A percentile compares a stretch with the other conserved stretches of the same genome.
Conservation (phyloP, 2,888 invertebrate species). For the Nymphalis urticae region DNA sequence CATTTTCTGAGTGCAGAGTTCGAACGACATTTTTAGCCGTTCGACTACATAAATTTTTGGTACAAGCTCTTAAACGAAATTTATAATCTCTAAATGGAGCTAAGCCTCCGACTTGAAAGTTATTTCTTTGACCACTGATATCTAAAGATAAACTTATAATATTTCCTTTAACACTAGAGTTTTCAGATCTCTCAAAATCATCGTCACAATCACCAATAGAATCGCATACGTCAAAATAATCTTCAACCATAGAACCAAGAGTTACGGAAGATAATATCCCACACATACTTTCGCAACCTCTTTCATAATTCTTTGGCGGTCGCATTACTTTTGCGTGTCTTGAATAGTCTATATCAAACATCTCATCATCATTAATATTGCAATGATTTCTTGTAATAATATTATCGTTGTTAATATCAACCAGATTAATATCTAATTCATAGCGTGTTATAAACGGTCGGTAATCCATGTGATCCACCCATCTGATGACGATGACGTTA, state of each 20-base stretch:
- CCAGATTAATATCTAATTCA: slow-evolving; percentile 61
- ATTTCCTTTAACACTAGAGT: slow-evolving; percentile 53
- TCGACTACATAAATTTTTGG: slow-evolving; percentile 57
- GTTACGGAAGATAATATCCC: slow-evolving; percentile 59
- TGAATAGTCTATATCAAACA: slow-evolving; percentile 53
- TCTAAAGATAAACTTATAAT: slow-evolving; percentile 56
- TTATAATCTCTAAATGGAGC: slow-evolving; percentile 71
- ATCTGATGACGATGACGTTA: slow-evolving; percentile 56
- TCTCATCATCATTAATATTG: slow-evolving; percentile 43
- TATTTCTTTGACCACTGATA: slow-evolving; percentile 49
- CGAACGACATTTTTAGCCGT: slow-evolving; percentile 60
- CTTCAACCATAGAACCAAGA: slow-evolving; percentile 59
- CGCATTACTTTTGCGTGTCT: slow-evolving; percentile 63
- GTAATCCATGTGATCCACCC: slow-evolving; percentile 70
- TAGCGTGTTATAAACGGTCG: slow-evolving; percentile 57
- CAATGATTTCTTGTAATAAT: slow-evolving; percentile 58
- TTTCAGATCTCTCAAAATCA: slow-evolving; percentile 50
- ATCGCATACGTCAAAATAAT: slow-evolving; percentile 64
- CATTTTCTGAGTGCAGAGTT: slow-evolving; percentile 54
- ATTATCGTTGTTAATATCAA: slow-evolving; percentile 55
- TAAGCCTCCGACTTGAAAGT: slow-evolving; percentile 57
- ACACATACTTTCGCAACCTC: slow-evolving; percentile 66
- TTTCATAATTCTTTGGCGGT: slow-evolving; percentile 63
- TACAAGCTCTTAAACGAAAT: slow-evolving; percentile 65
- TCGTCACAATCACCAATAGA: slow-evolving; percentile 51